Conservation (phyloP, 2,113 vertebrate species). For the Gopherus evgoodei region DNA sequence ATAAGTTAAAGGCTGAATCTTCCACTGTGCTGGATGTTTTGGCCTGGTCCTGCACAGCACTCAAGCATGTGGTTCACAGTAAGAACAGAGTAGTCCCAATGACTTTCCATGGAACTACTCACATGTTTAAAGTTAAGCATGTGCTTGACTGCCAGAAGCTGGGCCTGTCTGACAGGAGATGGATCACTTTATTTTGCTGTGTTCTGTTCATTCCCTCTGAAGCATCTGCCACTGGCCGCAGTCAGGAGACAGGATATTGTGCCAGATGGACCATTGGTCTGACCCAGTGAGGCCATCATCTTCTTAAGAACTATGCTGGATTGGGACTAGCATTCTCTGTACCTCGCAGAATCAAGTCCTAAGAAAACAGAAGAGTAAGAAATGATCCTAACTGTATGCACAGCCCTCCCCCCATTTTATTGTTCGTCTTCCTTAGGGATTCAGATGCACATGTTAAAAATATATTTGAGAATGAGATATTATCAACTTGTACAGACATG, state of each 20-base stretch:
- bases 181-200: not conserved
- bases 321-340: not conserved
- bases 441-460: not conserved
- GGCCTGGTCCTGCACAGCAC: not conserved
- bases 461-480: not conserved
- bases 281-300: not conserved
- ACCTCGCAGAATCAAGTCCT: not conserved
- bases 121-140: not conserved
- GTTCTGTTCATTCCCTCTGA: not conserved
- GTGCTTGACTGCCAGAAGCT: not conserved
- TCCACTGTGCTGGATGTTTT: not conserved
- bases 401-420: not conserved
- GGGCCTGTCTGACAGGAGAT: not conserved
- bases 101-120: not conserved
- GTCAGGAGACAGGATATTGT: not conserved
- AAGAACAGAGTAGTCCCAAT: not conserved
- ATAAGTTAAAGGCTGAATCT: not conserved
- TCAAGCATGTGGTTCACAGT: not conserved
- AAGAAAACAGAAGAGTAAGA: not conserved
- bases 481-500: not conserved
- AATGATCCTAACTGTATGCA: not conserved
- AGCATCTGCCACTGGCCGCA: not conserved
- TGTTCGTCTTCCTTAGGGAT: not conserved
- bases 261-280: not conserved
- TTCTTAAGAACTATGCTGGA: not conserved